phyloP scores from a whole-genome alignment of 2,888 invertebrate species.

The Fabriciana adippe region DNA sequence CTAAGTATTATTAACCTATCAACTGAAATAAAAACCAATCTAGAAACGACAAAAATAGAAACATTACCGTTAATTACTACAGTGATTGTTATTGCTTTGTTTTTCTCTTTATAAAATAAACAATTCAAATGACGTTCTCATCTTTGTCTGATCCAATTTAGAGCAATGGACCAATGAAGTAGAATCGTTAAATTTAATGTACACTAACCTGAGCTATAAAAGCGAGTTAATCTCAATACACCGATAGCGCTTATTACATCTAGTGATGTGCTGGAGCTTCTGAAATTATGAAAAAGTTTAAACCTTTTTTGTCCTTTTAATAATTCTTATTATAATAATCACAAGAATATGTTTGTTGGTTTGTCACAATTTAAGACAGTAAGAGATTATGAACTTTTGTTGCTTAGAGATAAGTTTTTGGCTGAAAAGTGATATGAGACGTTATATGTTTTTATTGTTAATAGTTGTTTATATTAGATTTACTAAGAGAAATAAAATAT shows the following conservation, averaged over 20 bases:
- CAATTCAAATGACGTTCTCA: slow-evolving; percentile 29
- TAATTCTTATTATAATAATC: no score
- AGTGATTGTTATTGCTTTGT: slow-evolving; percentile 3
- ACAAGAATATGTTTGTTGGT: no score
- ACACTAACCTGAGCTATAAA: slow-evolving; percentile 79
- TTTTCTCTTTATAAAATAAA: slow-evolving; percentile 27
- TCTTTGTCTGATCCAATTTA: slow-evolving; percentile 71
- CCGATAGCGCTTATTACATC: slow-evolving; percentile 76
- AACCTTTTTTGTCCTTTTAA: no score
- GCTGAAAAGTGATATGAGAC: no score
- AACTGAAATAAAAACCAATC: neutral
- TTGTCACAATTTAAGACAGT: no score
- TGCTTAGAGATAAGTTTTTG: no score
- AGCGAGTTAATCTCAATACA: slow-evolving; percentile 81
- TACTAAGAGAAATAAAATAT: no score
- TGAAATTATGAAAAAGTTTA: no score
- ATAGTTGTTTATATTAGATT: no score
- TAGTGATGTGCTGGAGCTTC: slow-evolving; percentile 54
- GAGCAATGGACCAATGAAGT: slow-evolving; percentile 70
- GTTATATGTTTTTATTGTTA: no score
- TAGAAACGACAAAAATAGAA: neutral
- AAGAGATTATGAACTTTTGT: no score
- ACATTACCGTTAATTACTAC: slow-evolving; percentile 9
- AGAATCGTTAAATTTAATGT: slow-evolving; percentile 78
- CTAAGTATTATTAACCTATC: neutral